Evolutionary conservation across 2,888 invertebrate species (phyloP), one percentile per base, ranked within the genome.

Genomic region (Caenorhabditis becei): DNA sequence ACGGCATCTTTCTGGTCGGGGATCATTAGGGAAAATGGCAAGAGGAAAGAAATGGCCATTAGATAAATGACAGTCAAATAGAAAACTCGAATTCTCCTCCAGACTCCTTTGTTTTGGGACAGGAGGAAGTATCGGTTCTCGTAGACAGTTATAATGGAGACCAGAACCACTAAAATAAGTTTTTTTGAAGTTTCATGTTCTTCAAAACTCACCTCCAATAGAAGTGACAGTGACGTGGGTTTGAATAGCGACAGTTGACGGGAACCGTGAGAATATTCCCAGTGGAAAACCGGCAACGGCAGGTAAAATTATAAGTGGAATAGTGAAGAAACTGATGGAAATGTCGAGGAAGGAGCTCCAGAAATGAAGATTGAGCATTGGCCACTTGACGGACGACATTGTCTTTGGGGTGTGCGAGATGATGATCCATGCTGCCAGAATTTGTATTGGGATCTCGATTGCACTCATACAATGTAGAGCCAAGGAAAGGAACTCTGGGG

Each of bases 231-330:
- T 14, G 2, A 53, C 2, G 14, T 53, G 26, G 11, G 8, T 2
- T 26, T 53, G 53, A 26, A 11, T 14, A 24, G n/a, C 53, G 14
- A 26, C 14, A 2, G 53, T 26, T 18, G 26, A 53, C 2, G 1
- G 23, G 24, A 59, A 37, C 41, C 16, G n/a, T 11, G 7, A 35
- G 1, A 59, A 16, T 11, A 37, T 14, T 1, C 59, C 59, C 41
- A 59, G 10, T 1, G 59, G 59, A 24, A 24, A 59, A 1, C 59
- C 59, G 14, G 59, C 59, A n/a, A 41, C 18, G 1, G 59, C 59
- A 3, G 59, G 59, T 16, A 59, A 59, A 11, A 59, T 2, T 5
- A 59, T 18, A n/a, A 32, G 41, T 5, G 59, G 59, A 59, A 32
- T 24, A 2, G 41, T 41, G 1, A 59, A n/a, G 11, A 41, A 16